These are phyloP conservation scores for Siniperca obscura DNA, from an alignment of 2,797 vertebrate species.

Conservation along the genomic window DNA sequence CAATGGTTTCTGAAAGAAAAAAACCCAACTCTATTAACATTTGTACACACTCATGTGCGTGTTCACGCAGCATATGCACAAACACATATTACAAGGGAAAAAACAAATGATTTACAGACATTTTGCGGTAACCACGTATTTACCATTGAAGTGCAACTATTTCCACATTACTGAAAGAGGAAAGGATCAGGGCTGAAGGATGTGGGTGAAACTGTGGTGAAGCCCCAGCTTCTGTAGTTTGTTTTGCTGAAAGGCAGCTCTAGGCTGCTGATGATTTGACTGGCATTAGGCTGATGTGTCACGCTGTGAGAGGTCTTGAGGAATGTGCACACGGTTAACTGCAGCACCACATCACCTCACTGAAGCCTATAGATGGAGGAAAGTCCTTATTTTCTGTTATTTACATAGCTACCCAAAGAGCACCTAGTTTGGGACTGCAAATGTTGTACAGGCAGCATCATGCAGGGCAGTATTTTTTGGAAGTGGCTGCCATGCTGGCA, in stretches of 20 bases:
- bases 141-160: conserved; percentile 21
- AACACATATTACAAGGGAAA: background rate
- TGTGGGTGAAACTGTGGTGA: conserved; percentile 35
- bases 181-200: conserved; percentile 32
- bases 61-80: background rate
- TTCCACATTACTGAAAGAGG: conserved; percentile 12
- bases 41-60: background rate
- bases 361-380: conserved; percentile 4
- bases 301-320: conserved; percentile 39
- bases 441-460: background rate
- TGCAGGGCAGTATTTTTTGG: background rate
- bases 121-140: background rate
- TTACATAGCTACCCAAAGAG: conserved; percentile 1
- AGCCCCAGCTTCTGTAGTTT: conserved; percentile 32
- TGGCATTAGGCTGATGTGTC: conserved; percentile 46
- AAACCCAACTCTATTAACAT: conserved; percentile 14
- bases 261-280: conserved; percentile 50
- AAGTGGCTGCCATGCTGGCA: background rate
- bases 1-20: conserved; percentile 88
- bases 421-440: background rate
- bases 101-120: conserved; percentile 14
- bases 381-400: background rate
- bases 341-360: conserved; percentile 8
- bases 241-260: conserved; percentile 58
- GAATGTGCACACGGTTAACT: conserved; percentile 30